These are phyloP conservation scores for Ectropis crepuscularia DNA, from an alignment of 2,888 invertebrate genomes.

Conservation along the genomic window DNA sequence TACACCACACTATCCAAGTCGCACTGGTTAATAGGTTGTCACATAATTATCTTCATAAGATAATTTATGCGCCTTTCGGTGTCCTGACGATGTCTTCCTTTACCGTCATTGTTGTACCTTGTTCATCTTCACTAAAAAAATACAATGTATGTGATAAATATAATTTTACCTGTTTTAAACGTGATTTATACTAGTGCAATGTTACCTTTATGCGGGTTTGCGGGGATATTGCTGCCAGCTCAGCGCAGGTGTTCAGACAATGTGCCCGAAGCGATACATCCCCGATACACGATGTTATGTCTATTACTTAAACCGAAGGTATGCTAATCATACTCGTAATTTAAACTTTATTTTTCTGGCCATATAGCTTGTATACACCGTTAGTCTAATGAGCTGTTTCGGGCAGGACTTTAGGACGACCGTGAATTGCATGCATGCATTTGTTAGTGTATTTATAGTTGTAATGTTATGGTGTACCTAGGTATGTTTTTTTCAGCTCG, in stretches of 20 bases:
- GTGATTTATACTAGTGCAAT: neutral
- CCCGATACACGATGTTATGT: constrained; percentile 79
- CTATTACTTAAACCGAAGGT: constrained; percentile 68
- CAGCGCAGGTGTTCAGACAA: constrained; percentile 80
- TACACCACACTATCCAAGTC: no score
- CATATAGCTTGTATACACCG: constrained; percentile 29
- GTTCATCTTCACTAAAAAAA: neutral
- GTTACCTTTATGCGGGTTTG: constrained; percentile 64
- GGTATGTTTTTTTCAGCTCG: no score
- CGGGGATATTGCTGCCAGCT: constrained; percentile 72
- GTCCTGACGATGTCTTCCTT: no score
- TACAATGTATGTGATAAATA: neutral
- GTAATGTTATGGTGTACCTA: no score
- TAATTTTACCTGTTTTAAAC: neutral
- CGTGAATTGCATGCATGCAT: no score
- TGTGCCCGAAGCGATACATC: constrained; percentile 77
- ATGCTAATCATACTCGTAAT: constrained; percentile 56
- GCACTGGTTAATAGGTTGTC: no score
- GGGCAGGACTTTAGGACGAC: no score
- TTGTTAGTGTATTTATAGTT: no score
- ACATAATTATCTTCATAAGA: no score
- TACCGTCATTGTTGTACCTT: neutral
- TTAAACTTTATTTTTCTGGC: constrained; percentile 34
- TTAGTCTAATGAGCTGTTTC: neutral
- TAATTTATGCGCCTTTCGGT: no score